phyloP scores from a whole-genome alignment of 2,113 vertebrate species.

The Brachypteracias leptosomus region DNA sequence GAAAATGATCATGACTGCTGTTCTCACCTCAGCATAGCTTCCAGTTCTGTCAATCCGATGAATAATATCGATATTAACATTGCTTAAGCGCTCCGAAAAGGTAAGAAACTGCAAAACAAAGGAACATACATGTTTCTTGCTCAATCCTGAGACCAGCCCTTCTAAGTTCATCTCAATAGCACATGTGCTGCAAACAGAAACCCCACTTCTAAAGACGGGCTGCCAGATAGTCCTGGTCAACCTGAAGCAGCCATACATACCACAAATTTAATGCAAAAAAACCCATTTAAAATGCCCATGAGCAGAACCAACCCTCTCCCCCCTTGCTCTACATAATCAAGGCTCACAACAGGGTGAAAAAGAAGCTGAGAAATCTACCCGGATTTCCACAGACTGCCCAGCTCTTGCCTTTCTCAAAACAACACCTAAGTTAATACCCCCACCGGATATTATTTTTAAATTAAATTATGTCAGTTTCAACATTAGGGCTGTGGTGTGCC shows the following conservation, averaged over 20 bases:
- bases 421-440: rapidly evolving
- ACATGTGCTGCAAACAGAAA: neutral
- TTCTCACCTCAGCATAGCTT: constrained; percentile 87
- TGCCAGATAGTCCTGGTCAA: rapidly evolving
- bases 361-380: rapidly evolving
- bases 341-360: rapidly evolving
- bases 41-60: constrained; percentile 94
- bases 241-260: neutral
- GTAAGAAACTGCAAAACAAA: constrained; percentile 87
- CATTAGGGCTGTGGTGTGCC: rapidly evolving
- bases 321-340: rapidly evolving
- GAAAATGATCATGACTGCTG: neutral
- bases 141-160: neutral
- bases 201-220: rapidly evolving
- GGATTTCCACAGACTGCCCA: no score
- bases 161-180: neutral
- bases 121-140: neutral
- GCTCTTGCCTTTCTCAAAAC: neutral
- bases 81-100: constrained; percentile 92
- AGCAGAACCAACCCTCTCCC: neutral
- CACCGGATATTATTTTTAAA: rapidly evolving
- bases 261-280: neutral
- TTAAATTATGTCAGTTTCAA: rapidly evolving
- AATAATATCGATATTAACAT: constrained; percentile 94
- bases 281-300: rapidly evolving